Conservation (phyloP, 2,113 vertebrate species). For the Scolopax mira region DNA sequence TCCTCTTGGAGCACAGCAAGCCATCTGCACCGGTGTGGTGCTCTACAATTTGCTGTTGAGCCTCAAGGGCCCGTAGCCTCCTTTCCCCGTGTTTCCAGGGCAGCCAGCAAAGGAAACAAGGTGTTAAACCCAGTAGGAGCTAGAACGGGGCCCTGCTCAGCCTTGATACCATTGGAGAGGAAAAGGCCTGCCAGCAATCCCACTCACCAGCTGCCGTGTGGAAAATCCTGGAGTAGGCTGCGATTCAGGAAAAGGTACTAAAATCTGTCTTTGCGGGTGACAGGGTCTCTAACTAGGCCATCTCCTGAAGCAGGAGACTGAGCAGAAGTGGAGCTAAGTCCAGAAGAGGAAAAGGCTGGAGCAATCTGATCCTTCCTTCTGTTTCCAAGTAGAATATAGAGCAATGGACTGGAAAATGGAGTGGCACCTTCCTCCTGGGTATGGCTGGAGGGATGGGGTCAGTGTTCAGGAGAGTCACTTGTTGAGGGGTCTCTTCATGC, state of each 20-base stretch:
- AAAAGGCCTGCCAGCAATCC: constrained; percentile 50
- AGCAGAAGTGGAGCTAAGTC: neutral
- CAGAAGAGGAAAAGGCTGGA: neutral
- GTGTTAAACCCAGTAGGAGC: constrained; percentile 39
- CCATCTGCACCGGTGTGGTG: neutral
- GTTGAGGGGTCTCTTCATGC: neutral
- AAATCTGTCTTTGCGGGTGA: neutral
- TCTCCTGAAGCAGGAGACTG: neutral
- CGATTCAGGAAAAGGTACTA: neutral
- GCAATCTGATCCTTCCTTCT: neutral
- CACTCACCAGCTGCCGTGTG: constrained; percentile 34
- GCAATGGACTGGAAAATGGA: neutral
- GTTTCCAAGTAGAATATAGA: neutral
- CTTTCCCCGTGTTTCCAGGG: neutral
- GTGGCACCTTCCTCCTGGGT: neutral
- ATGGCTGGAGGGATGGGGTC: neutral
- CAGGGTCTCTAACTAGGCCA: neutral
- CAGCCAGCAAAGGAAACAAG: neutral
- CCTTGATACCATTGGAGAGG: neutral
- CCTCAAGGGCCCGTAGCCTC: neutral
- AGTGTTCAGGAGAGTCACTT: neutral
- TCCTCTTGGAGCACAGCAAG: neutral
- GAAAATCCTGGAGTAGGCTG: constrained; percentile 6
- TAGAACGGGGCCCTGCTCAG: constrained; percentile 3
- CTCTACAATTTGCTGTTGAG: neutral